Evolutionary conservation across 1,140 invertebrate genomes (phyloP).

Genomic region (Drosophila miranda): DNA sequence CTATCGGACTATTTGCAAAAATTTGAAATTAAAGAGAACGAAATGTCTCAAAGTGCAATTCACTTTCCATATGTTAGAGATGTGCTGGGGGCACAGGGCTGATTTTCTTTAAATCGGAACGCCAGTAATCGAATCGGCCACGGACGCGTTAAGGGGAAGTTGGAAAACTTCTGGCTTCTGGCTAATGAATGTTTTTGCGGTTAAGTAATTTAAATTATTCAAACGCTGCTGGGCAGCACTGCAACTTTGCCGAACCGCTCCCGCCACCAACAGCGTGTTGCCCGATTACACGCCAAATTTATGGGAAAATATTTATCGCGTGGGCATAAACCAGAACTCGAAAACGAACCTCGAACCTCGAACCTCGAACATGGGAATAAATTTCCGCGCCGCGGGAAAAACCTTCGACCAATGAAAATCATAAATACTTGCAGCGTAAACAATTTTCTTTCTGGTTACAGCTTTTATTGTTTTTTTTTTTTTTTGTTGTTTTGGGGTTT

Average conservation of each 20-base stretch:
- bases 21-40: background rate
- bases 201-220: conserved; percentile 31
- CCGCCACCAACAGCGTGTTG: conserved; percentile 8
- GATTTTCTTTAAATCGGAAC: too few species aligned
- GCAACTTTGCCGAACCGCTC: too few species aligned
- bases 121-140: too few species aligned
- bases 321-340: conserved; percentile 33
- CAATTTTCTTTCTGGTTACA: conserved; percentile 48
- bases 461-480: conserved; percentile 13
- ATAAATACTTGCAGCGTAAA: conserved; percentile 77
- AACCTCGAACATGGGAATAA: conserved; percentile 56
- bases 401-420: conserved; percentile 49
- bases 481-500: conserved; percentile 19
- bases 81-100: too few species aligned
- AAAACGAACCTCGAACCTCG: too few species aligned
- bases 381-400: conserved; percentile 29
- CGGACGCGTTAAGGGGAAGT: too few species aligned
- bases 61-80: too few species aligned
- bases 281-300: conserved; percentile 65
- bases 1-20: fast-evolving
- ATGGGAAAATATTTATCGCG: conserved; percentile 72
- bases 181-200: background rate
- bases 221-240: conserved; percentile 25
- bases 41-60: too few species aligned
- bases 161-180: too few species aligned